Evolutionary conservation across 2,797 vertebrate species (phyloP).

Genomic region (Phataginus tricuspis): DNA sequence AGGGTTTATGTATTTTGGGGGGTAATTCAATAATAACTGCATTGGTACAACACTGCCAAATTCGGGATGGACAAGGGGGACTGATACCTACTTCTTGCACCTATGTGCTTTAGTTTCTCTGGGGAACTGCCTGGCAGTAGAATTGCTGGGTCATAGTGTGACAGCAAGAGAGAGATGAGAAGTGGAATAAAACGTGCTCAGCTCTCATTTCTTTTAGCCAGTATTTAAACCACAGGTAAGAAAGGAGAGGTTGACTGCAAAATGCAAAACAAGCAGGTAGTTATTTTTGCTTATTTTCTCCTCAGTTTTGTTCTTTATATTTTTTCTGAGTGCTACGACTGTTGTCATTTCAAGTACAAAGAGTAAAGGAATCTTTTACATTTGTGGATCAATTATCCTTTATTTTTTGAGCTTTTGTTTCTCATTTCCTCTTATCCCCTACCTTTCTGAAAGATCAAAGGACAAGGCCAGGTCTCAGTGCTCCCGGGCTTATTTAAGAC

Average conservation of each 20-base stretch:
- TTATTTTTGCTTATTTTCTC: neutral
- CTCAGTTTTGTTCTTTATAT: neutral
- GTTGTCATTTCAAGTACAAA: neutral
- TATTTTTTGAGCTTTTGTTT: neutral
- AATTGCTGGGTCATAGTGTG: neutral
- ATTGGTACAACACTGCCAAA: neutral
- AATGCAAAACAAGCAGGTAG: neutral
- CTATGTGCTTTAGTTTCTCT: neutral
- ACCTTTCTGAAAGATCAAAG: neutral
- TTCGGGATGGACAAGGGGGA: neutral
- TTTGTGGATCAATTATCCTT: neutral
- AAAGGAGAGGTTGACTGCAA: constrained; percentile 22
- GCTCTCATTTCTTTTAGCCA: neutral
- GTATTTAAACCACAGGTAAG: neutral
- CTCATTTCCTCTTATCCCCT: neutral
- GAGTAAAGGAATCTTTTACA: neutral
- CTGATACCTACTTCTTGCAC: neutral
- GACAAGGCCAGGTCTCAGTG: neutral
- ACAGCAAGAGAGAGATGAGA: neutral
- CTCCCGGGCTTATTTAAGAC: neutral
- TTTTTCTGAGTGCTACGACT: neutral
- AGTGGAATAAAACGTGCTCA: neutral
- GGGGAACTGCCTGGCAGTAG: neutral
- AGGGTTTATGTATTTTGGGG: neutral
- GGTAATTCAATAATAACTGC: neutral